phyloP scores from a whole-genome alignment of 1,140 invertebrate genomes.

The Cyrtorhinus lividipennis region DNA sequence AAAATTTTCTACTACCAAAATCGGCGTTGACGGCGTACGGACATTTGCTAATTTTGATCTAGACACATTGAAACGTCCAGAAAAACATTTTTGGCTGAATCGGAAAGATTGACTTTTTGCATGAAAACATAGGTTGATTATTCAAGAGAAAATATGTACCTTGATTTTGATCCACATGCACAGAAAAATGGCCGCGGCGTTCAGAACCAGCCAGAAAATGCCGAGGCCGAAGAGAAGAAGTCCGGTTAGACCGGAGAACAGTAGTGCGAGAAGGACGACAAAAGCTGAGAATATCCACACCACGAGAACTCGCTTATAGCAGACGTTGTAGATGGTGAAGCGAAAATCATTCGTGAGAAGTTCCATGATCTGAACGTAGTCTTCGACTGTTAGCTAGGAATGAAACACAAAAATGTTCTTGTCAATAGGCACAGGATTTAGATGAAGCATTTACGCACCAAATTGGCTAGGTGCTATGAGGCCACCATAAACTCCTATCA shows the following conservation, averaged over 20 bases:
- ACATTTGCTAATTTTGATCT: no score
- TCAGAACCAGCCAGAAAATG: constrained; percentile 77
- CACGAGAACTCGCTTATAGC: constrained; percentile 78
- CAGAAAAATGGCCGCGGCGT: constrained; percentile 80
- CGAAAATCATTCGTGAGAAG: constrained; percentile 77
- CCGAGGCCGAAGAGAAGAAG: constrained; percentile 73
- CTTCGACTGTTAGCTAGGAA: constrained; percentile 78
- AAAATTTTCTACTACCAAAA: no score
- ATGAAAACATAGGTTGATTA: no score
- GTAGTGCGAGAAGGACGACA: constrained; percentile 64
- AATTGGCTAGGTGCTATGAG: neutral
- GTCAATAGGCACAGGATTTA: constrained; percentile 7
- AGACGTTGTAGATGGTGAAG: constrained; percentile 84
- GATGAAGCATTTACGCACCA: neutral
- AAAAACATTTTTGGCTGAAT: no score
- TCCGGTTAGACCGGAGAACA: constrained; percentile 75
- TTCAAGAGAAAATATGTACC: constrained; percentile 75
- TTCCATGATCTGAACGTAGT: constrained; percentile 88
- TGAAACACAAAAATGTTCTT: constrained; percentile 22
- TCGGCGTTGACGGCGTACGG: no score
- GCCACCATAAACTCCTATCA: no score
- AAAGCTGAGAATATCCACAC: constrained; percentile 82
- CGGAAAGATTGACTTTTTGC: no score
- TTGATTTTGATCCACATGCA: constrained; percentile 85
- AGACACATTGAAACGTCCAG: no score